Conservation (phyloP, 1,140 invertebrate genomes). For the Schlechtendalia chinensis region DNA sequence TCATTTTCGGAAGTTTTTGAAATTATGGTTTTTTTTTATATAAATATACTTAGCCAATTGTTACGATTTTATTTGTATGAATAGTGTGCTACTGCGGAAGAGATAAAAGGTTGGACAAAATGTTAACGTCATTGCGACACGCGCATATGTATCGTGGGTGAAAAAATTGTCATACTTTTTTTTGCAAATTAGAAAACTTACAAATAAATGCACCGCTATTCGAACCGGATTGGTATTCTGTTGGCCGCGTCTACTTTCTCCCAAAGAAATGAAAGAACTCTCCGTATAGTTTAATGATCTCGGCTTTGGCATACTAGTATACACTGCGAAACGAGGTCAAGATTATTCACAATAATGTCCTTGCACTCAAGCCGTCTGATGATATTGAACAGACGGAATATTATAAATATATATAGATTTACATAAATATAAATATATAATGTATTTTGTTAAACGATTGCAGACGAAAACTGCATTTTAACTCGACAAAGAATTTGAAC, state of each 20-base stretch:
- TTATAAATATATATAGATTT: not conserved
- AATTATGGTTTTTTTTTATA: not conserved
- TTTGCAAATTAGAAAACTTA: conserved; percentile 21
- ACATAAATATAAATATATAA: no score
- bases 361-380: not conserved
- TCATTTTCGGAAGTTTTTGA: not conserved
- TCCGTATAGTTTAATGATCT: conserved; percentile 39
- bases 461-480: not conserved
- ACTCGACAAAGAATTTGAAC: no score
- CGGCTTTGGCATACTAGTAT: not conserved
- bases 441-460: no score
- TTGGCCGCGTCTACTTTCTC: conserved; percentile 28
- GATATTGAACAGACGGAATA: conserved; percentile 6
- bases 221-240: conserved; percentile 7
- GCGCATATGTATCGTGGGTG: not conserved
- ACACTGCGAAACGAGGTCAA: conserved; percentile 9
- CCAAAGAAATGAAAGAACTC: conserved; percentile 23
- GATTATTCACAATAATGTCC: conserved; percentile 24
- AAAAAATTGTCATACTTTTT: not conserved
- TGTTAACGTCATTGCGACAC: not conserved
- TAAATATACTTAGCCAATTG: not conserved
- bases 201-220: conserved; percentile 21
- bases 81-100: not conserved
- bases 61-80: not conserved
- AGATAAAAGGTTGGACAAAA: not conserved